A percentile compares a stretch with the other conserved stretches of the same genome.
These are phyloP conservation scores for Scleropages formosus DNA, from an alignment of 2,797 vertebrate genomes.

Conservation along the genomic window DNA sequence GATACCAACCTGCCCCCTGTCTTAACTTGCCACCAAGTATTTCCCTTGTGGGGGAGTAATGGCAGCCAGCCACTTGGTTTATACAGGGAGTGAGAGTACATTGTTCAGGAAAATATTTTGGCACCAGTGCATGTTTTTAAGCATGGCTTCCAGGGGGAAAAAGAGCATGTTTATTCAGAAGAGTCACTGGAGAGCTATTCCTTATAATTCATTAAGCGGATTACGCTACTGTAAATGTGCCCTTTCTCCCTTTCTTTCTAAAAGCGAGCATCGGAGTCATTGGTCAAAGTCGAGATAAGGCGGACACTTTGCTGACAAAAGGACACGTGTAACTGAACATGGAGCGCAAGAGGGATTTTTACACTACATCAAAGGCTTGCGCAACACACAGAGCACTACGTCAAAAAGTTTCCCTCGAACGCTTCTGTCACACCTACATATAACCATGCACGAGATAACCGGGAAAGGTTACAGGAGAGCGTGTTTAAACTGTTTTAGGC, in stretches of 20 bases:
- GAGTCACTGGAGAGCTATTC: background rate
- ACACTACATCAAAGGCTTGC: no score
- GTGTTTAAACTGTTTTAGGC: no score
- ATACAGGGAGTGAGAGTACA: conserved; percentile 27
- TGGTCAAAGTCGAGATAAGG: background rate
- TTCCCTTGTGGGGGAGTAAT: conserved; percentile 26
- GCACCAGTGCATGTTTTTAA: conserved; percentile 14
- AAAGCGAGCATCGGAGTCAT: background rate
- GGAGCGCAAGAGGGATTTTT: background rate
- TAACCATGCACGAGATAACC: no score
- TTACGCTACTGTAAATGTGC: background rate
- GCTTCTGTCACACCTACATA: no score
- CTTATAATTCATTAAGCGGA: conserved; percentile 10
- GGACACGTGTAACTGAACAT: conserved; percentile 3
- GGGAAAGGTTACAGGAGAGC: no score
- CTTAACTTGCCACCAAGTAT: conserved; percentile 26
- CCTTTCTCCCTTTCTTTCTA: background rate
- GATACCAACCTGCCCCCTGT: background rate
- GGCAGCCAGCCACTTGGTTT: conserved; percentile 21
- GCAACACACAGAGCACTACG: no score
- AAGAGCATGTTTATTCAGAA: conserved; percentile 16
- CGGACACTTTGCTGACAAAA: background rate
- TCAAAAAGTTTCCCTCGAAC: no score
- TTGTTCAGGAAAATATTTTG: conserved; percentile 33
- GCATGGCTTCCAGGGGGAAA: conserved; percentile 13